phyloP scores from a whole-genome alignment of 1,140 invertebrate species.

The Pollicipes pollicipes region DNA sequence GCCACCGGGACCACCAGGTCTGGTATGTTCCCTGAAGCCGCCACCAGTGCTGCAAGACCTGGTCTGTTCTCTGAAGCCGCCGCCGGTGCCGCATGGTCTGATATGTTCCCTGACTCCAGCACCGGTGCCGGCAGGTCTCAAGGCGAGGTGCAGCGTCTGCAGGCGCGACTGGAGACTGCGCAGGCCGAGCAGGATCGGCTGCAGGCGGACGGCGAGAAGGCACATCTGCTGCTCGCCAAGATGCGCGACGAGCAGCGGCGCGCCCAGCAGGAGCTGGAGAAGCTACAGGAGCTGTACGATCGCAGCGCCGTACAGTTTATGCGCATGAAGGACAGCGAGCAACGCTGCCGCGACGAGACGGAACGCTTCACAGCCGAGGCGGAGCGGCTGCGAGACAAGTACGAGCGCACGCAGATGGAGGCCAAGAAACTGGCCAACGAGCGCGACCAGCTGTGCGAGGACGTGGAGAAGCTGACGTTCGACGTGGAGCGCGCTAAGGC shows the following conservation, averaged over 20 bases:
- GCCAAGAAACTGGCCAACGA: slow-evolving; percentile 59
- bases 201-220: not conserved
- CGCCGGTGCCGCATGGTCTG: slow-evolving; percentile 22
- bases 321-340: not conserved
- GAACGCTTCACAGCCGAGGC: slow-evolving; percentile 47
- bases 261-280: slow-evolving; percentile 76
- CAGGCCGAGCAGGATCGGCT: slow-evolving; percentile 67
- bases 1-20: not conserved
- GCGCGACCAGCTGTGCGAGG: slow-evolving; percentile 62
- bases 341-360: not conserved
- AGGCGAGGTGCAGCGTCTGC: slow-evolving; percentile 67
- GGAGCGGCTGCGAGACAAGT: slow-evolving; percentile 69
- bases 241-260: not conserved
- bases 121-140: slow-evolving; percentile 44
- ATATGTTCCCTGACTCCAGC: not conserved
- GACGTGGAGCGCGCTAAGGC: slow-evolving; percentile 65
- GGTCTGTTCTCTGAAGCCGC: not conserved
- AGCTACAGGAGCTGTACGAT: slow-evolving; percentile 71
- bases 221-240: not conserved
- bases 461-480: slow-evolving; percentile 61
- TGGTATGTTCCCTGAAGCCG: not conserved
- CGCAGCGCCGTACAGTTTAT: not conserved
- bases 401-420: slow-evolving; percentile 71
- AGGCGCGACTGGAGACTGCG: slow-evolving; percentile 65
- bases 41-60: no score